phyloP scores from a whole-genome alignment of 2,888 invertebrate species.

The Incurvaria masculella region DNA sequence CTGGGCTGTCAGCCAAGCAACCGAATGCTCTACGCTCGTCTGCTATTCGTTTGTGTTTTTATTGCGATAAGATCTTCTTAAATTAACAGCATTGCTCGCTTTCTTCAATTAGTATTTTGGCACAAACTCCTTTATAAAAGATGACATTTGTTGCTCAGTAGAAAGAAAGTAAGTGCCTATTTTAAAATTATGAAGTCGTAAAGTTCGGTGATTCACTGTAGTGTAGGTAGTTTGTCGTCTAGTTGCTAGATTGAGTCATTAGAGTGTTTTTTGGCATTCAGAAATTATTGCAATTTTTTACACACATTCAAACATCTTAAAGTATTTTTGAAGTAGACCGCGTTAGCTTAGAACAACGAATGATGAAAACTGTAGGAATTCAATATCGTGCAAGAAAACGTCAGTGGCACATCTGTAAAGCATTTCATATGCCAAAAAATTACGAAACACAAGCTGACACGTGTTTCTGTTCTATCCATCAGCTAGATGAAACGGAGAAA shows the following conservation, averaged over 20 bases:
- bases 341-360: no score
- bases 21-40: no score
- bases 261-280: no score
- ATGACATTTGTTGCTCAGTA: background rate
- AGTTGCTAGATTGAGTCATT: no score
- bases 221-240: no score
- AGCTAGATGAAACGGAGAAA: no score
- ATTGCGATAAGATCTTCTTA: background rate
- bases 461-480: background rate
- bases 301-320: no score
- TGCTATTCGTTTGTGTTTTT: background rate
- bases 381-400: background rate
- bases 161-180: no score
- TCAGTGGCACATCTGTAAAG: background rate
- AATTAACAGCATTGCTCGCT: background rate
- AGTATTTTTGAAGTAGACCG: no score
- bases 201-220: background rate
- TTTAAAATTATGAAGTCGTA: background rate
- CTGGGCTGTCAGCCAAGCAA: background rate
- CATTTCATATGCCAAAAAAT: background rate
- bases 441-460: background rate
- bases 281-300: no score
- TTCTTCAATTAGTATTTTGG: background rate
- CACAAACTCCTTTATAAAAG: background rate
- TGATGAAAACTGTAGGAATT: no score